Conservation (phyloP, 2,797 vertebrate species). For the Rhynchotus rufescens region DNA sequence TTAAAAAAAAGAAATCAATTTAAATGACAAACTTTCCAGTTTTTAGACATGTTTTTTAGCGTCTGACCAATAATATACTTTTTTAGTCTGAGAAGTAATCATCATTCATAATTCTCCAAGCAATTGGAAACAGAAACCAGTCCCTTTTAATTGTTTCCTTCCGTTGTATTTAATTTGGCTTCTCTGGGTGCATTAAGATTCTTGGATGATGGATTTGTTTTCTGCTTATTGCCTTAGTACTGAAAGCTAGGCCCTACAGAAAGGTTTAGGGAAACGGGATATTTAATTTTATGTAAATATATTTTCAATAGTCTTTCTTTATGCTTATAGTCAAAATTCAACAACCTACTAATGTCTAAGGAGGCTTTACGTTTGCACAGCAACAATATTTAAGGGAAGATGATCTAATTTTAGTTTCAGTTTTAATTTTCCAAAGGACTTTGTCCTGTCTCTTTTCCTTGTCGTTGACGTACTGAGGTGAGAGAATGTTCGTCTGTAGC, state of each 20-base stretch:
- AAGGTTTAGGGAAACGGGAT: not conserved
- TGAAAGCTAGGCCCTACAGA: conserved; percentile 38
- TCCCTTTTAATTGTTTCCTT: conserved; percentile 75
- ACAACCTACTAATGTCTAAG: not conserved
- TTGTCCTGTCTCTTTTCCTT: not conserved
- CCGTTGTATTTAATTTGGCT: conserved; percentile 65
- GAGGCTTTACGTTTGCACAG: not conserved
- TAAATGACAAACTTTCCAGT: conserved; percentile 21
- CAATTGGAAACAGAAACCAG: conserved; percentile 65
- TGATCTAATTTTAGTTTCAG: not conserved
- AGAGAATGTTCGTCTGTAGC: not conserved
- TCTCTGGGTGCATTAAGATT: conserved; percentile 54
- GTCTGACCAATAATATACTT: conserved; percentile 32
- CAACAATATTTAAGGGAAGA: not conserved
- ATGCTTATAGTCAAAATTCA: not conserved
- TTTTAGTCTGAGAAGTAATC: conserved; percentile 43
- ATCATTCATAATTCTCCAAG: conserved; percentile 55
- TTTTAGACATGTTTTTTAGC: conserved; percentile 46
- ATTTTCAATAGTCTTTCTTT: not conserved
- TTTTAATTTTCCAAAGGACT: not conserved
- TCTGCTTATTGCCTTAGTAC: conserved; percentile 48
- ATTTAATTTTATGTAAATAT: not conserved
- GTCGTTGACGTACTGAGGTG: not conserved
- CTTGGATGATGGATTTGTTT: conserved; percentile 57
- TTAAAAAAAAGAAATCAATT: conserved; percentile 54